Conservation (phyloP, 2,113 vertebrate species). For the Anser cygnoides region DNA sequence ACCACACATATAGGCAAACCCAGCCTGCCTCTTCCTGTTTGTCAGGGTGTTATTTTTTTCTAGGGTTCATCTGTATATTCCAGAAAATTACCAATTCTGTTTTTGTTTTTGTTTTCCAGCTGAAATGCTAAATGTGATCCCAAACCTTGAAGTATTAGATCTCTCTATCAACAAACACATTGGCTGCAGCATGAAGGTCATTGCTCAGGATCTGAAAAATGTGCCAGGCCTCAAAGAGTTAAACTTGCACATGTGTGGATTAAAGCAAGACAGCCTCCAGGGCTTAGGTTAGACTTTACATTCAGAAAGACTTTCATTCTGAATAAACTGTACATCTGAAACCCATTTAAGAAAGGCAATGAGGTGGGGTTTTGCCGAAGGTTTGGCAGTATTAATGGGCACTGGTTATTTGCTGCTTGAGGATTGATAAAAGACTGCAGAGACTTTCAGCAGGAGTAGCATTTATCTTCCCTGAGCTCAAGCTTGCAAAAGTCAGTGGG, state of each 20-base stretch:
- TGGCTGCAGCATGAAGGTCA: slow-evolving; percentile 64
- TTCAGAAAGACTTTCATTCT: slow-evolving; percentile 37
- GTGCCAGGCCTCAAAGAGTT: slow-evolving; percentile 76
- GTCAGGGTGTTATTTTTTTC: not conserved
- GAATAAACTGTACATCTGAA: slow-evolving; percentile 52
- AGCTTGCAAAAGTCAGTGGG: not conserved
- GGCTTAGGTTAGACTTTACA: slow-evolving; percentile 79
- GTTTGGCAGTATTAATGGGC: slow-evolving; percentile 35
- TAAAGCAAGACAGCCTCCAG: slow-evolving; percentile 73
- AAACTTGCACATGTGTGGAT: slow-evolving; percentile 83
- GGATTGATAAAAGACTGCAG: slow-evolving; percentile 36
- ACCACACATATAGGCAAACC: not conserved
- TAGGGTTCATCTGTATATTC: not conserved
- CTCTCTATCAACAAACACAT: slow-evolving; percentile 85
- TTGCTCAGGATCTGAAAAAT: slow-evolving; percentile 77
- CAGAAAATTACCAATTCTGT: not conserved
- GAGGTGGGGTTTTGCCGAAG: slow-evolving; percentile 50
- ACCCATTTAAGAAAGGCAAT: slow-evolving; percentile 48
- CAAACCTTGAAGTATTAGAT: slow-evolving; percentile 82
- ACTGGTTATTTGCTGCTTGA: slow-evolving; percentile 22
- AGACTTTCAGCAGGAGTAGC: not conserved
- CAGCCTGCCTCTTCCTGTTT: not conserved
- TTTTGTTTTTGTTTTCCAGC: slow-evolving; percentile 63
- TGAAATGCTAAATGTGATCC: slow-evolving; percentile 65
- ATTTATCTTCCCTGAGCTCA: slow-evolving; percentile 26